Base-by-base conservation (phyloP, 1,140 invertebrate genomes). In the Belonocnema kinseyi region DNA sequence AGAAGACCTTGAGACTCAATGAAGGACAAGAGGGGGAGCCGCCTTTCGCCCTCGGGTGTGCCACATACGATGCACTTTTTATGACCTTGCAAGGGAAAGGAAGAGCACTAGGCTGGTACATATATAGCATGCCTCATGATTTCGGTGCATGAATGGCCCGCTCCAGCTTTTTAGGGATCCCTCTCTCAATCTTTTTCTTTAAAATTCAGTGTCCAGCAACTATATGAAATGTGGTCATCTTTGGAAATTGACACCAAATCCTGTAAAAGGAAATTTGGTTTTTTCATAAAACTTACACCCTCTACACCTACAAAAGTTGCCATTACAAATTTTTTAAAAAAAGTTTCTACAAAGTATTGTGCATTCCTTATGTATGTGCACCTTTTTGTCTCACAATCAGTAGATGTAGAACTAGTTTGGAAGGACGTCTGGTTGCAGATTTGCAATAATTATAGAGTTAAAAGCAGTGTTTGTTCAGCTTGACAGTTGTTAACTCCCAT, bases 381-480 rank as follows among this genome's bases (percentile, higher is more conserved):
- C 46, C 26, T 66, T 66, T 66, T 66, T 66, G 61, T 66, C 26
- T 66, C 61, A 2, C 50, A 54, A 79, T 71, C 54, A 50, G 61
- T 73, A 56, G 26, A 54, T 78, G 74, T 75, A 80, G 78, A 82
- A 82, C 76, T 79, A 77, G 80, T 82, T 82, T 82, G 61, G 80
- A 82, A 77, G 80, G 80, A 76, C 76, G 80, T 77, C 80, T 76
- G 81, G 78, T 76, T 74, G 78, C 50, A 80, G 74, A 74, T 80
- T 74, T 66, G 66, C 75, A 76, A 74, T 82, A 78, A 82, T 82
- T 82, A 78, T 77, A 79, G 77, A 82, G 78, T 79, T 74, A 73
- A 77, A 75, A 74, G 33, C 61, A 81, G 61, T 81, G 72, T 73
- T 53, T 74, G 21, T 73, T 53, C 75, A 51, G 74, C 75, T 77